A percentile compares a stretch with the other conserved stretches of the same genome.
These are phyloP conservation scores for Colinus virginianus DNA, from an alignment of 2,113 vertebrate genomes.

Conservation along the genomic window DNA sequence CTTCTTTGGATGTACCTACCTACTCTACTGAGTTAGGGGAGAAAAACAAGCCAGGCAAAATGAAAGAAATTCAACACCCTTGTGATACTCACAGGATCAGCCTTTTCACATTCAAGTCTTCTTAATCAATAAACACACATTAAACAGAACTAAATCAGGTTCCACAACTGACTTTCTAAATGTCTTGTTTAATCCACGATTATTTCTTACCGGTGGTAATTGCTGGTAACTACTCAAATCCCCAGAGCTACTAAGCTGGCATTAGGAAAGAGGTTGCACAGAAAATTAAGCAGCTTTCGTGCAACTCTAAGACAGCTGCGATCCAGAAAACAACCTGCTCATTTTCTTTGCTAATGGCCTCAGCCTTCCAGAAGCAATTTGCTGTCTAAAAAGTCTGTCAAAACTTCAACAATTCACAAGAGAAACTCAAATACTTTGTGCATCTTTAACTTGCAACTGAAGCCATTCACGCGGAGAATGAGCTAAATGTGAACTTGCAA, in stretches of 20 bases:
- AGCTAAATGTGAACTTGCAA: neutral
- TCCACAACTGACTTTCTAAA: neutral
- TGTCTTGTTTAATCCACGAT: neutral
- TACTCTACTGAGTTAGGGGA: neutral
- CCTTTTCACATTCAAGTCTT: neutral
- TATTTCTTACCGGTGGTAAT: neutral
- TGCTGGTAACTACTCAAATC: slow-evolving; percentile 22
- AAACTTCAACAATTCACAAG: neutral
- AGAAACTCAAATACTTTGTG: neutral
- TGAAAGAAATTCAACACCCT: neutral
- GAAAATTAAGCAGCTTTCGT: slow-evolving; percentile 30
- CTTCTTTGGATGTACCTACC: neutral
- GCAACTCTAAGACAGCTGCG: neutral
- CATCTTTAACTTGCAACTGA: neutral
- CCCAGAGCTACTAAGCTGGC: neutral
- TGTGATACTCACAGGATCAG: neutral
- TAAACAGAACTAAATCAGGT: neutral
- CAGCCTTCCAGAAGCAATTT: neutral
- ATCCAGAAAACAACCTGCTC: neutral
- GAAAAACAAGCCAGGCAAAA: neutral
- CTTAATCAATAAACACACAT: neutral
- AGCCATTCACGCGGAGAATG: neutral
- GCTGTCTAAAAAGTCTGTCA: neutral
- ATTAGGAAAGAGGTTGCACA: neutral
- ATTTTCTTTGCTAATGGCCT: slow-evolving; percentile 15